phyloP scores from a whole-genome alignment of 1,140 invertebrate species.

The Cydia amplana region DNA sequence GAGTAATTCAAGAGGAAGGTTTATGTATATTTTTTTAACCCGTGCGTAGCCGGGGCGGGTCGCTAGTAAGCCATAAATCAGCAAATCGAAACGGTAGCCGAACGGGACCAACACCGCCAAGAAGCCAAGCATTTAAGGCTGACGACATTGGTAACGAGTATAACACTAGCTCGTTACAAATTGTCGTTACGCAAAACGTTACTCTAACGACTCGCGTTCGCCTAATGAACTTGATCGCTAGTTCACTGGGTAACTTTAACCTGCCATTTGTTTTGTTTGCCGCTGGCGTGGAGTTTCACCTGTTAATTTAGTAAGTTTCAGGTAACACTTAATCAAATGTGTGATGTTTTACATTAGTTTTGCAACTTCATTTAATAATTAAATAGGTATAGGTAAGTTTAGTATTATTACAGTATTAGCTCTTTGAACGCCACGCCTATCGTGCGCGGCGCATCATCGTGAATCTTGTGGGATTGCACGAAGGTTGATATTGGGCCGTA shows the following conservation, averaged over 20 bases:
- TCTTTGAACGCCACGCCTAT: too few species aligned
- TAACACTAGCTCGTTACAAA: conserved; percentile 13
- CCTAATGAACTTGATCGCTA: conserved; percentile 22
- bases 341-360: too few species aligned
- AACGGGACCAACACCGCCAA: neutral
- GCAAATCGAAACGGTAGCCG: neutral
- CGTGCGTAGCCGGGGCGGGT: too few species aligned
- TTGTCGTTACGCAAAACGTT: conserved; percentile 28
- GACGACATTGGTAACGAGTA: conserved; percentile 26
- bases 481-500: too few species aligned
- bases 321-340: conserved; percentile 1
- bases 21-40: too few species aligned
- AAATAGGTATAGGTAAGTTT: too few species aligned
- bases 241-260: conserved; percentile 14
- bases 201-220: conserved; percentile 13
- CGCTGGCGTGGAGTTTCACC: neutral
- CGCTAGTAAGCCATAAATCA: too few species aligned
- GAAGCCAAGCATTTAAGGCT: conserved; percentile 15
- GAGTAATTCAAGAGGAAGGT: too few species aligned
- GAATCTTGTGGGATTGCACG: too few species aligned
- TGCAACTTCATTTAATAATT: too few species aligned
- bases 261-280: conserved; percentile 7
- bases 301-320: neutral
- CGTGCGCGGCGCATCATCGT: too few species aligned
- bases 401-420: too few species aligned